These are phyloP conservation scores for Micromys minutus DNA, from an alignment of 2,113 vertebrate genomes.

Conservation along the genomic window DNA sequence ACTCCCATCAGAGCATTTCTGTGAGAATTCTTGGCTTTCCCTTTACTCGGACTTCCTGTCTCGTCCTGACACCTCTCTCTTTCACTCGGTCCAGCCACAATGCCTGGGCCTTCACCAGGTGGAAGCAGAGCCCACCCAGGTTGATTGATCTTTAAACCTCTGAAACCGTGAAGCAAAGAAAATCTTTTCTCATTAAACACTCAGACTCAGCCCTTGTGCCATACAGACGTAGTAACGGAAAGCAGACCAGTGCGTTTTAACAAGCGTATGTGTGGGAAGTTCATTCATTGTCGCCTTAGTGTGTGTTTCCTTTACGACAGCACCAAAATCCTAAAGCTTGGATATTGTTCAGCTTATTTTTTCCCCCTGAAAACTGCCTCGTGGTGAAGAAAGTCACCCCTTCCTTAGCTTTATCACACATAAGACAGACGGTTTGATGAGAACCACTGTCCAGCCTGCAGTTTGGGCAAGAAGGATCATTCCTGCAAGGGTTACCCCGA, in stretches of 20 bases:
- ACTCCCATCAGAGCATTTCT: background rate
- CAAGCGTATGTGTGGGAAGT: background rate
- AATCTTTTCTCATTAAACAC: background rate
- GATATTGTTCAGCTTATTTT: background rate
- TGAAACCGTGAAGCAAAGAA: background rate
- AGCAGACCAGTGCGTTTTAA: background rate
- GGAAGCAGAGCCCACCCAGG: too few relatives aligned
- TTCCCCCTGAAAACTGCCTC: background rate
- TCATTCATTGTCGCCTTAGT: background rate
- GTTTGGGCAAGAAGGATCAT: background rate
- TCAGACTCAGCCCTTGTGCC: background rate
- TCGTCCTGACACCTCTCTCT: background rate
- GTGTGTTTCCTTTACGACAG: background rate
- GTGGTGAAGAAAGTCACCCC: background rate
- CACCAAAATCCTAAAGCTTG: too few relatives aligned
- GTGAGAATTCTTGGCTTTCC: background rate
- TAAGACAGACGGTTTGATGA: background rate
- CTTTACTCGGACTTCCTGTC: background rate
- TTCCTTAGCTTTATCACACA: background rate
- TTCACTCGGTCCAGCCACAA: background rate
- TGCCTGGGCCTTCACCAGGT: background rate
- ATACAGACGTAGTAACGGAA: background rate
- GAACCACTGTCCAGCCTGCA: background rate
- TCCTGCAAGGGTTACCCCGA: background rate
- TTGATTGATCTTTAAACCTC: background rate